Evolutionary conservation across 2,888 invertebrate genomes (phyloP).

Genomic region (Archaeoteleia sp.): DNA sequence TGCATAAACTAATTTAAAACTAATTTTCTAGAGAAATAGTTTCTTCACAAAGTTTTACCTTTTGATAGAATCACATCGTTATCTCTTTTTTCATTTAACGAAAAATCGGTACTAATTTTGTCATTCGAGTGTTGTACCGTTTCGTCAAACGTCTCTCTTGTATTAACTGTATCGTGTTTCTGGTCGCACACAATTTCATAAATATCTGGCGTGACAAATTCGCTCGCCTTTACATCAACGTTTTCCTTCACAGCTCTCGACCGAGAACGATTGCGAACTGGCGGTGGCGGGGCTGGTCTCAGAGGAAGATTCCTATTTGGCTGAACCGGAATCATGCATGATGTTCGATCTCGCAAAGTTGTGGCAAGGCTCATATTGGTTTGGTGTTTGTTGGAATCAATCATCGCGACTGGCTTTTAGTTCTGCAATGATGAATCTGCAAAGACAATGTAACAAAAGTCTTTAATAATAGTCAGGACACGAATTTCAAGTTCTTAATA

Average conservation of each 20-base stretch:
- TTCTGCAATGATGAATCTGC: too few species aligned
- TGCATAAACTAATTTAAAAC: not conserved
- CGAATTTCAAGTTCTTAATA: too few species aligned
- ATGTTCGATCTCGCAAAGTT: conserved; percentile 58
- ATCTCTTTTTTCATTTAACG: not conserved
- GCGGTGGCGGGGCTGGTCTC: conserved; percentile 64
- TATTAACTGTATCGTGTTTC: not conserved
- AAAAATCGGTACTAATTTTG: not conserved
- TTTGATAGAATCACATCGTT: not conserved
- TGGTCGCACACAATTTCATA: conserved; percentile 13
- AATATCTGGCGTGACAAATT: conserved; percentile 1
- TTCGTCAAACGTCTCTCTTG: too few species aligned
- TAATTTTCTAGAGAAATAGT: too few species aligned
- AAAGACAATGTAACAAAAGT: too few species aligned
- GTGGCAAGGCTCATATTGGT: conserved; percentile 38
- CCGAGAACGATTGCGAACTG: conserved; percentile 44
- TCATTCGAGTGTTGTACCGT: not conserved
- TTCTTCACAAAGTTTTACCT: too few species aligned
- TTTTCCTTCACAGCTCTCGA: not conserved
- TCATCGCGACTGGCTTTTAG: too few species aligned
- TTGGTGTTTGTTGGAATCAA: not conserved
- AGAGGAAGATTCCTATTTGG: conserved; percentile 69
- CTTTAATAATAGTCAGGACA: too few species aligned
- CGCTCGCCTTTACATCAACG: not conserved
- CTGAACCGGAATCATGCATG: conserved; percentile 65